A percentile compares a stretch with the other conserved stretches of the same genome.
phyloP scores from a whole-genome alignment of 2,888 invertebrate genomes.

The Orchesellides sinensis region DNA sequence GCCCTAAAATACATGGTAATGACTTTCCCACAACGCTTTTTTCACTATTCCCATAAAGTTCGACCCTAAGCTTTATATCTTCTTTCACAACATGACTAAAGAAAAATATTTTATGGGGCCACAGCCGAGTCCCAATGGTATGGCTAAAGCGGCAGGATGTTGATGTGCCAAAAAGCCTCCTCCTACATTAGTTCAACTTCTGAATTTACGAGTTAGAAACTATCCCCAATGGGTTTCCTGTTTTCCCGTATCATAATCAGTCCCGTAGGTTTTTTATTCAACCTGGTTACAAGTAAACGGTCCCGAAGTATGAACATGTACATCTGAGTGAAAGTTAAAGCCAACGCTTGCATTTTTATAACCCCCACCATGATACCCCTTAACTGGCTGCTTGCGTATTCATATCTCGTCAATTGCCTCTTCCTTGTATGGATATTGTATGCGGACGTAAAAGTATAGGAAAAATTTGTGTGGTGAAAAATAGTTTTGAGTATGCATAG shows the following conservation, averaged over 20 bases:
- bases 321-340: slow-evolving; percentile 24
- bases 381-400: slow-evolving; percentile 27
- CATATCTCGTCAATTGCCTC: slow-evolving; percentile 51
- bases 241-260: slow-evolving; percentile 32
- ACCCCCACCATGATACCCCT: slow-evolving; percentile 11
- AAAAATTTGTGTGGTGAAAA: no score
- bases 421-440: no score
- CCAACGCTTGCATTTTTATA: slow-evolving; percentile 30
- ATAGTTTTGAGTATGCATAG: no score
- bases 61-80: slow-evolving; percentile 35
- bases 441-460: no score
- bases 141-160: slow-evolving; percentile 59
- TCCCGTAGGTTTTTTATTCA: background rate
- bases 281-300: slow-evolving; percentile 29
- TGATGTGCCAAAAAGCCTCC: slow-evolving; percentile 60
- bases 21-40: slow-evolving; percentile 58
- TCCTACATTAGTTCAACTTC: slow-evolving; percentile 63
- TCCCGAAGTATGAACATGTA: slow-evolving; percentile 25
- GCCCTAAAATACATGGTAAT: slow-evolving; percentile 67
- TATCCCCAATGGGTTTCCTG: slow-evolving; percentile 63
- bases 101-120: slow-evolving; percentile 61
- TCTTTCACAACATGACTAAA: slow-evolving; percentile 43
- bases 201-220: slow-evolving; percentile 66
- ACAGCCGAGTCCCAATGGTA: slow-evolving; percentile 60
- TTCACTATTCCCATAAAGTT: slow-evolving; percentile 38